phyloP scores from a whole-genome alignment of 2,797 vertebrate genomes.

The Rhinoraja longicauda region DNA sequence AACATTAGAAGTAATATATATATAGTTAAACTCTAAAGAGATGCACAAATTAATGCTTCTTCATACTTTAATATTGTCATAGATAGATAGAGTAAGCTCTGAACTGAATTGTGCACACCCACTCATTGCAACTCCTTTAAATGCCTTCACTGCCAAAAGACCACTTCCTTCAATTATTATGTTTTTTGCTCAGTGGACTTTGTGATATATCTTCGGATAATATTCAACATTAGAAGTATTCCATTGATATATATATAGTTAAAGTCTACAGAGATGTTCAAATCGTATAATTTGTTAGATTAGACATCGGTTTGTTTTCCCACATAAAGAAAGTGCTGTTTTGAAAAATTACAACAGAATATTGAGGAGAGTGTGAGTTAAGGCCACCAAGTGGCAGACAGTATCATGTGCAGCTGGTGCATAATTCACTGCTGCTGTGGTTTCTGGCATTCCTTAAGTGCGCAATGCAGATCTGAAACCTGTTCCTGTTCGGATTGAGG shows the following conservation, averaged over 20 bases:
- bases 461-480: background rate
- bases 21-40: too few relatives aligned
- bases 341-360: background rate
- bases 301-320: too few relatives aligned
- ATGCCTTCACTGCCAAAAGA: background rate
- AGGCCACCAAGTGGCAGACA: slow-evolving; percentile 10
- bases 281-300: background rate
- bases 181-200: background rate
- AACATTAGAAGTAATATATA: too few relatives aligned
- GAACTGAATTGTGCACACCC: background rate
- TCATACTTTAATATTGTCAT: too few relatives aligned
- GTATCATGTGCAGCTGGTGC: background rate
- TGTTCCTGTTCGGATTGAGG: background rate
- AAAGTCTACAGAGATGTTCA: background rate
- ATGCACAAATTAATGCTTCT: too few relatives aligned
- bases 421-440: background rate
- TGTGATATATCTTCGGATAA: background rate
- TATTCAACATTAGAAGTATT: background rate
- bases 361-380: background rate
- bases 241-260: background rate
- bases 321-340: background rate
- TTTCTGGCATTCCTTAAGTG: background rate
- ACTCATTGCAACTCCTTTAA: background rate
- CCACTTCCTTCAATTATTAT: background rate
- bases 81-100: too few relatives aligned